Percentiles rank a stretch among this genome's conserved stretches.
Conservation (phyloP, 2,797 vertebrate species). For the Chromobotia macracanthus region DNA sequence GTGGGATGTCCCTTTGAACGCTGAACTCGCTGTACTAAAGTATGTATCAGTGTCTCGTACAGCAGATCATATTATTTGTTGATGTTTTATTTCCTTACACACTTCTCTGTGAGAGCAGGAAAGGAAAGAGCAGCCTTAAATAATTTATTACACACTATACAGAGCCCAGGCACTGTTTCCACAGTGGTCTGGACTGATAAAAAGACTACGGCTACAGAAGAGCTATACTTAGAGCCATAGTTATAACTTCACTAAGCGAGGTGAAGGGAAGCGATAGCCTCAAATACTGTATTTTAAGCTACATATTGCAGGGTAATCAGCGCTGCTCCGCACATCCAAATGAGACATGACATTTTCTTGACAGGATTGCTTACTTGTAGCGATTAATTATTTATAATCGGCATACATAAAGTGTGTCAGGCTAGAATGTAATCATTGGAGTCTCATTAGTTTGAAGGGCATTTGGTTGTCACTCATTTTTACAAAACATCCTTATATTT, state of each 20-base stretch:
- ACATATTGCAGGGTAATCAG: slow-evolving; percentile 62
- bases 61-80: slow-evolving; percentile 49
- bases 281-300: slow-evolving; percentile 61
- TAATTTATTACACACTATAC: slow-evolving; percentile 57
- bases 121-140: slow-evolving; percentile 54
- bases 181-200: slow-evolving; percentile 34
- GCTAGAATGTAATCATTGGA: slow-evolving; percentile 73
- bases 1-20: not conserved
- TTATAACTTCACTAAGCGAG: slow-evolving; percentile 46
- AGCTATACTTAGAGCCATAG: slow-evolving; percentile 55
- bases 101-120: slow-evolving; percentile 35
- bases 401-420: slow-evolving; percentile 71
- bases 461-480: slow-evolving; percentile 73
- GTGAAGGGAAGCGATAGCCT: slow-evolving; percentile 59
- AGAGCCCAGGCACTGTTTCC: slow-evolving; percentile 49
- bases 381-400: slow-evolving; percentile 79
- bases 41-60: slow-evolving; percentile 62
- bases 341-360: slow-evolving; percentile 74
- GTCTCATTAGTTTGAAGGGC: slow-evolving; percentile 76
- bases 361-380: slow-evolving; percentile 68
- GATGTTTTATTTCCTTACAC: slow-evolving; percentile 23
- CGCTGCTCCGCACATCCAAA: slow-evolving; percentile 66
- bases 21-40: not conserved
- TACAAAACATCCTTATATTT: slow-evolving; percentile 63
- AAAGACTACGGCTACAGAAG: slow-evolving; percentile 23